Conservation (phyloP, 2,797 vertebrate species). For the Galagoides demidoff region DNA sequence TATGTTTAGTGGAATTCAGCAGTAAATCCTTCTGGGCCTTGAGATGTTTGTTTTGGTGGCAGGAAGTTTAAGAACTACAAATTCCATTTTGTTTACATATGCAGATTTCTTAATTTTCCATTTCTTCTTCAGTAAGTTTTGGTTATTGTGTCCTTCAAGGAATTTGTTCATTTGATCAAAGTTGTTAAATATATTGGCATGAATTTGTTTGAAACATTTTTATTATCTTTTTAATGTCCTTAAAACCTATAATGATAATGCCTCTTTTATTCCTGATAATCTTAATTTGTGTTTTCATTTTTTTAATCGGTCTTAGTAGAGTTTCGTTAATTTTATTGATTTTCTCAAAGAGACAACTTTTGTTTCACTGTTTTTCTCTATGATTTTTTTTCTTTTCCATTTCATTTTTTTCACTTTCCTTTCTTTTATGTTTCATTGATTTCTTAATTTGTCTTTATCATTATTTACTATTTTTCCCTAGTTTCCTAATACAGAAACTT, state of each 20-base stretch:
- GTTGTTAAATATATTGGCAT: background rate
- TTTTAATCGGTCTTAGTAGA: background rate
- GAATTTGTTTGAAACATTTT: conserved; percentile 39
- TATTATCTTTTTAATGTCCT: background rate
- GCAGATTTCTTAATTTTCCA: background rate
- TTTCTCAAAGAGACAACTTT: background rate
- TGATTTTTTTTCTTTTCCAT: conserved; percentile 8
- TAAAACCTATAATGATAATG: background rate
- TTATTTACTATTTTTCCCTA: background rate
- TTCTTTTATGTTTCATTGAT: background rate
- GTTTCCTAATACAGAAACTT: background rate
- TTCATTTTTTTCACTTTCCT: conserved; percentile 27
- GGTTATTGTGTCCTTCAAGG: background rate
- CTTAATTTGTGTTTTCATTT: background rate
- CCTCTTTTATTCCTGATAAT: background rate
- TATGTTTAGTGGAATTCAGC: background rate
- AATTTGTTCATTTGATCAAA: conserved; percentile 2
- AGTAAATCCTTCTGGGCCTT: background rate
- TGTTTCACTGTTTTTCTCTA: background rate
- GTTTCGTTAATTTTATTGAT: background rate
- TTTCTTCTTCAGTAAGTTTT: background rate
- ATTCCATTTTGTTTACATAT: background rate
- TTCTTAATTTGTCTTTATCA: conserved; percentile 1
- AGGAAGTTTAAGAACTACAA: background rate
- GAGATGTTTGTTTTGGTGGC: background rate